These are phyloP conservation scores for Toxotes chatareus DNA, from an alignment of 2,113 vertebrate species.

Conservation along the genomic window DNA sequence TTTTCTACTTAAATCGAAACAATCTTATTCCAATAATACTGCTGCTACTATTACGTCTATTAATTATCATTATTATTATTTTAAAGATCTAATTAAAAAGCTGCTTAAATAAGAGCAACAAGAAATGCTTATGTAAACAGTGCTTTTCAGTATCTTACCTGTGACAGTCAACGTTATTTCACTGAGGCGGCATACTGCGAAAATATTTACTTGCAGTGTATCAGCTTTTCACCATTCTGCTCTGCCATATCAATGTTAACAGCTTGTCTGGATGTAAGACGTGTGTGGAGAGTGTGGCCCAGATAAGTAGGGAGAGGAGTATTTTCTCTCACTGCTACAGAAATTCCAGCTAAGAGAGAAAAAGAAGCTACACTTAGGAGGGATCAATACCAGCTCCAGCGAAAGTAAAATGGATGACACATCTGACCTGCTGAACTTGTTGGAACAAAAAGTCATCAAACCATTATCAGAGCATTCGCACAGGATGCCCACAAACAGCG, in stretches of 20 bases:
- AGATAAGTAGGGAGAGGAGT: slow-evolving; percentile 44
- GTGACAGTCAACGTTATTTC: slow-evolving; percentile 4
- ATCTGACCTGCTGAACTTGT: slow-evolving; percentile 72
- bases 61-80: background rate
- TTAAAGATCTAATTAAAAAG: background rate
- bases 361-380: slow-evolving; percentile 66
- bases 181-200: background rate
- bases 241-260: slow-evolving; percentile 40
- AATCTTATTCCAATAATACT: too few relatives aligned
- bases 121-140: slow-evolving; percentile 7
- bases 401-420: slow-evolving; percentile 72
- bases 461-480: slow-evolving; percentile 63
- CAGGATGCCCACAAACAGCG: slow-evolving; percentile 39
- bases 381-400: slow-evolving; percentile 67
- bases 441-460: slow-evolving; percentile 74
- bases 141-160: slow-evolving; percentile 4
- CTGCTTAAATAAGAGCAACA: background rate
- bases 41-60: too few relatives aligned
- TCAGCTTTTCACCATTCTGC: slow-evolving; percentile 29
- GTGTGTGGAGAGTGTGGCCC: slow-evolving; percentile 16
- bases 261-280: slow-evolving; percentile 43
- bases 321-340: slow-evolving; percentile 48
- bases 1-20: background rate
- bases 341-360: slow-evolving; percentile 63
- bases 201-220: slow-evolving; percentile 24